Evolutionary conservation across 2,797 vertebrate genomes (phyloP).

Genomic region (Poeciliopsis gracilis): DNA sequence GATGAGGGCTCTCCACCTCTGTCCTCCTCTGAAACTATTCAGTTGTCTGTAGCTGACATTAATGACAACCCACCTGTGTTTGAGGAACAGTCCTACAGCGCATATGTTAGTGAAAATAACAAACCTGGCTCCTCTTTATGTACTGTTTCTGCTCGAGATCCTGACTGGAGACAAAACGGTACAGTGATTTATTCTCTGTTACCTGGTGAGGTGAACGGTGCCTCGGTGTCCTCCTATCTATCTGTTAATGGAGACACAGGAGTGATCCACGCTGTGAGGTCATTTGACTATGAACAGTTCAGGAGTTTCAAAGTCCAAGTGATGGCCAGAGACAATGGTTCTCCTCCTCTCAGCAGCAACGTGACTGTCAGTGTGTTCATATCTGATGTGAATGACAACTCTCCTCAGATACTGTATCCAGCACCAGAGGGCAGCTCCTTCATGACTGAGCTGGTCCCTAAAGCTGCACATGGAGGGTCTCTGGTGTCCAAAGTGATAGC

Average conservation of each 20-base stretch:
- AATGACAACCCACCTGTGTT: too few relatives aligned
- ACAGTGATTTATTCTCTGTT: conserved; percentile 70
- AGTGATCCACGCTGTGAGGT: conserved; percentile 76
- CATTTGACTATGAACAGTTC: conserved; percentile 64
- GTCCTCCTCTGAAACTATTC: too few relatives aligned
- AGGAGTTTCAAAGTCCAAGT: conserved; percentile 69
- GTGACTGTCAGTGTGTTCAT: conserved; percentile 64
- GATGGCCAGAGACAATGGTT: conserved; percentile 80
- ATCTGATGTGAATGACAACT: conserved; percentile 77
- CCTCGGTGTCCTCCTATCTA: conserved; percentile 69
- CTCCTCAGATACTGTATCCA: conserved; percentile 66
- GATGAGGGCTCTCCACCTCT: too few relatives aligned
- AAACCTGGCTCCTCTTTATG: conserved; percentile 27
- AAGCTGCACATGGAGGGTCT: too few relatives aligned
- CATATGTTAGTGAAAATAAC: background rate
- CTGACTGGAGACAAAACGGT: conserved; percentile 73
- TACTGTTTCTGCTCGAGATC: conserved; percentile 26
- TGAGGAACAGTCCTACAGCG: too few relatives aligned
- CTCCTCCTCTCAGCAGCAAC: conserved; percentile 65
- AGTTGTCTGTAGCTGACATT: too few relatives aligned
- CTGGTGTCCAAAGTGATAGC: too few relatives aligned
- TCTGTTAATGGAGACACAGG: conserved; percentile 74
- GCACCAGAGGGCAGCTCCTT: conserved; percentile 55
- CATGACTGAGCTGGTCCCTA: conserved; percentile 62
- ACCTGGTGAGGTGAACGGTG: conserved; percentile 51